Percentiles rank a stretch among this genome's conserved stretches.
phyloP scores from a whole-genome alignment of 2,797 vertebrate species.

The Acanthis flammea region DNA sequence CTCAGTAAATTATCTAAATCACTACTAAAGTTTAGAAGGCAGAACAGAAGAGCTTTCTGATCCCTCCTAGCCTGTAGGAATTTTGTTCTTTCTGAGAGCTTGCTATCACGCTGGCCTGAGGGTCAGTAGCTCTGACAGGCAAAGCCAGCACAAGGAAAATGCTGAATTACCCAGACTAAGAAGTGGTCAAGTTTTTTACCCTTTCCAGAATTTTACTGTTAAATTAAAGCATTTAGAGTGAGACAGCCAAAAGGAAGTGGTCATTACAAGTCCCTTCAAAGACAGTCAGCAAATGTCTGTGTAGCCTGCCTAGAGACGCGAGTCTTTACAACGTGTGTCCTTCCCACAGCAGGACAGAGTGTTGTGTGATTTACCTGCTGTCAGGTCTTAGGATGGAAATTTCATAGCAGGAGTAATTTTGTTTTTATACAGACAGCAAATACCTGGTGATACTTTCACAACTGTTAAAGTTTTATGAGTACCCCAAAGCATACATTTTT shows the following conservation, averaged over 20 bases:
- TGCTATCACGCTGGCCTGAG: rapidly evolving
- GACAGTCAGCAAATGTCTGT: not conserved
- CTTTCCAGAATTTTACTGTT: not conserved
- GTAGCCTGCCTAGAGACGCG: not conserved
- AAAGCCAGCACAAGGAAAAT: not conserved
- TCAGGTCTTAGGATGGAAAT: not conserved
- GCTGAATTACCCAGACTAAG: not conserved
- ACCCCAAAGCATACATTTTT: not conserved
- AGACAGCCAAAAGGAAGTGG: not conserved
- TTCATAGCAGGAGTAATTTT: not conserved
- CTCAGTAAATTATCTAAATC: not conserved
- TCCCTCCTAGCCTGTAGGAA: not conserved
- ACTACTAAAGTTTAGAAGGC: not conserved
- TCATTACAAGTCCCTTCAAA: not conserved
- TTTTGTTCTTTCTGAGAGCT: not conserved
- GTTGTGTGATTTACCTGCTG: not conserved
- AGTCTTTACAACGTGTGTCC: not conserved
- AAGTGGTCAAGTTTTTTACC: not conserved
- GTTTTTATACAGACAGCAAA: not conserved
- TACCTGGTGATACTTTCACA: not conserved
- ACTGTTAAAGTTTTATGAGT: not conserved
- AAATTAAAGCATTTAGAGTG: not conserved
- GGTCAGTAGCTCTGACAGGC: not conserved
- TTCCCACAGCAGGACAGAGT: not conserved
- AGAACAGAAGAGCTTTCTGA: not conserved